Evolutionary conservation across 2,113 vertebrate species (phyloP).

Genomic region (Pionites leucogaster): DNA sequence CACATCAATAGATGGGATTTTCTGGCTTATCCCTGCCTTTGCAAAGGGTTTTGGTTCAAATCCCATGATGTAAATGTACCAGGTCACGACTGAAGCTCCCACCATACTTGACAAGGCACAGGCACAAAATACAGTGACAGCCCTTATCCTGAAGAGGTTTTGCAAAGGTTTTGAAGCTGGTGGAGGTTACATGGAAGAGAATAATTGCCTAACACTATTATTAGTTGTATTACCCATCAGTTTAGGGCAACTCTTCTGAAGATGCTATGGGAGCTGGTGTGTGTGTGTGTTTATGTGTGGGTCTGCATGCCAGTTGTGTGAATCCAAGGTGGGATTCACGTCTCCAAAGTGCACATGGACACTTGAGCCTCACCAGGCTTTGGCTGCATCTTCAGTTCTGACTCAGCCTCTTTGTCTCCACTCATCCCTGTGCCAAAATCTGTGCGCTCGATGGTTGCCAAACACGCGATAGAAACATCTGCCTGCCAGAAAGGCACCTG

Average conservation of each 20-base stretch:
- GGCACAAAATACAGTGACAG: neutral
- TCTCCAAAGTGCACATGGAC: neutral
- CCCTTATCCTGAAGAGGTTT: neutral
- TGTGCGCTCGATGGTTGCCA: accelerated
- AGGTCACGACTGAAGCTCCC: neutral
- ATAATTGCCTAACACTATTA: no score
- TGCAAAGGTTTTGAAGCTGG: neutral
- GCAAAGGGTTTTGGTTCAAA: neutral
- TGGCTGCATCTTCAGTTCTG: neutral
- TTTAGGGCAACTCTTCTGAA: neutral
- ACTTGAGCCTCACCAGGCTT: neutral
- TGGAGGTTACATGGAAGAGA: neutral
- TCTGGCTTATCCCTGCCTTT: neutral
- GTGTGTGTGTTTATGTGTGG: neutral
- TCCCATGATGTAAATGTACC: neutral
- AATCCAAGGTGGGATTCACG: neutral
- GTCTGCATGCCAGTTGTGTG: no score
- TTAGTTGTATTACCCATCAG: neutral
- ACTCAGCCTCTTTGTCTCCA: neutral
- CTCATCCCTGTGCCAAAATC: neutral
- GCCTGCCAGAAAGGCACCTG: neutral
- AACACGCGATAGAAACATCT: neutral
- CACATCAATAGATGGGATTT: neutral
- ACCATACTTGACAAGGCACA: neutral
- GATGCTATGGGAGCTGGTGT: neutral